Percentiles rank a stretch among this genome's conserved stretches.
Evolutionary conservation across 2,113 vertebrate species (phyloP).

Genomic region (Strix uralensis): DNA sequence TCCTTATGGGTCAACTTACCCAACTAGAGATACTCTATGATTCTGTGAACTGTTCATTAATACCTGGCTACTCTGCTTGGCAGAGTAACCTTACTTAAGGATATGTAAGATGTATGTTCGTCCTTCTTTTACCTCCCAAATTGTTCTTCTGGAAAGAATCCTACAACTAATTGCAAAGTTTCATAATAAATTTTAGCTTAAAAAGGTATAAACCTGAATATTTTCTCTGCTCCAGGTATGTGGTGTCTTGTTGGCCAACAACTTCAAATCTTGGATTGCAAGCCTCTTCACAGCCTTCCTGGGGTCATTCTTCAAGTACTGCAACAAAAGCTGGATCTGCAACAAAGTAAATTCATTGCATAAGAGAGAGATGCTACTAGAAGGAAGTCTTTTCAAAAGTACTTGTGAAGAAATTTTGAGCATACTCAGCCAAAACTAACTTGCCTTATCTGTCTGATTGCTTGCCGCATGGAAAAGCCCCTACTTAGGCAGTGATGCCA

Average conservation of each 20-base stretch:
- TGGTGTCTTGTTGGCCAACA: conserved; percentile 93
- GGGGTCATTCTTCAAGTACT: conserved; percentile 92
- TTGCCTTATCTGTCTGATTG: background rate
- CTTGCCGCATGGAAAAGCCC: background rate
- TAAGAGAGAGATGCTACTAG: background rate
- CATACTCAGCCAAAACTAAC: background rate
- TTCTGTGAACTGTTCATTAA: background rate
- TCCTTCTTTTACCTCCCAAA: background rate
- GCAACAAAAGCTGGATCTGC: conserved; percentile 91
- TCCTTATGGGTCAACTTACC: background rate
- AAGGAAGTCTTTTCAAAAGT: background rate
- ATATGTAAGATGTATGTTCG: background rate
- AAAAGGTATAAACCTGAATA: conserved; percentile 81
- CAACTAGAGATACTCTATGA: background rate
- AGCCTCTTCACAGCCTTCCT: conserved; percentile 95
- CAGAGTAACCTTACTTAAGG: background rate
- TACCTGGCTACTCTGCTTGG: background rate
- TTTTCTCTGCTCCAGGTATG: conserved; percentile 95
- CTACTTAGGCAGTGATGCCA: background rate
- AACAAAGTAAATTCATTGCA: background rate
- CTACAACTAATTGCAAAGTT: background rate
- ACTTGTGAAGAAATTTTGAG: background rate
- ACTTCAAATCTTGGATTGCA: conserved; percentile 89
- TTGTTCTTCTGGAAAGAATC: background rate
- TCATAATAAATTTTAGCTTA: background rate